Base-by-base conservation (phyloP, 2,888 invertebrate species). In the Drosophila paramelanica region DNA sequence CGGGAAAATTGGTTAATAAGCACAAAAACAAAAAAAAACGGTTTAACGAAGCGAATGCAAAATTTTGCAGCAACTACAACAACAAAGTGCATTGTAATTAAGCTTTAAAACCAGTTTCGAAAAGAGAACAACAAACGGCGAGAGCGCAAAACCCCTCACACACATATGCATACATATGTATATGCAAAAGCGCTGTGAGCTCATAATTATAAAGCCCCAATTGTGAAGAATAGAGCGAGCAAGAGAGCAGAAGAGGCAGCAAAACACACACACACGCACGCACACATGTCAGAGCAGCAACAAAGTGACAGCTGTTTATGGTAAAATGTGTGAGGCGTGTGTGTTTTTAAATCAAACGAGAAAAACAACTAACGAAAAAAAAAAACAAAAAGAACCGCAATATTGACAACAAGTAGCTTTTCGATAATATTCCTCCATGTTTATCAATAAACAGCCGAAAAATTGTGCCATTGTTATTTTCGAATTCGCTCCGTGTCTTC, bases 81-180 rank as follows among this genome's bases (percentile, higher is more conserved):
- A 70, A 46, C 66, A 80, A 79, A 81, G 70, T 81, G 87, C 87
- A 87, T 66, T 83, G 85, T 81, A 87, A 89, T 89, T 87, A 89
- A 87, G 73, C 73, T 73, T 69, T 45, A 67, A 89, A 85, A 85
- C 85, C 89, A 81, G 85, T 85, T 85, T 89, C 25, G 56, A 67
- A 75, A 71, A 80, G 60, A 67, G 57, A 62, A 73, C 56, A 72
- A 65, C 57, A 43, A 41, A 38, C 50, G 56, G 27, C 33, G 14
- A 69, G 45, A 60, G 46, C 70, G 42, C 43, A 58, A 56, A 68
- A 42, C 39, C 55, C 47, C 46, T 46, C 39, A 61, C 31, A 45
- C 23, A 56, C 52, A 43, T 10, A 55, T 58, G 55, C 46, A 65
- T 46, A 36, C 33, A 66, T 42, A 46, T 42, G 20, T 13, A 38